Base-by-base conservation (phyloP, 2,888 invertebrate genomes). In the Thumatha senex region DNA sequence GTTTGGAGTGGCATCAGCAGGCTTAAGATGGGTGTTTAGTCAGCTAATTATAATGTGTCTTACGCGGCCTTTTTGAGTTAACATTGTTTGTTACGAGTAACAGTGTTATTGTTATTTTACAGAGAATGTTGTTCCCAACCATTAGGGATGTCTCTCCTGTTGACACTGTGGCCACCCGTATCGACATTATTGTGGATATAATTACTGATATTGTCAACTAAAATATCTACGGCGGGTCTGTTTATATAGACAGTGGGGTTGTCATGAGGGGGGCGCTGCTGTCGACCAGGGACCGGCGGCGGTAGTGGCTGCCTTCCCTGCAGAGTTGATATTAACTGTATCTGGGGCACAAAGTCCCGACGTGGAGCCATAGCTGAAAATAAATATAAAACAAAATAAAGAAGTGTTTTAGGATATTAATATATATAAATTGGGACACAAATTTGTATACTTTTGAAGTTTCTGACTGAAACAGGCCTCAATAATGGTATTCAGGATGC, bases 251-350 rank as follows among this genome's bases (percentile, higher is more conserved):
- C 74, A 1, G 80, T 67, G 5, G 90, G 90, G 72, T 89, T 74
- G 67, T 90, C 90, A 60, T 89, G 89, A 1, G 89, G 89, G 43
- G 90, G 89, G 9, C 89, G 76, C 74, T 90, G 90, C 45, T 83
- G 67, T 57, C 90, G 82, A 3, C 90, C 89, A 0, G 87, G 89
- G 1, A 80, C 66, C 0, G 89, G 89, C 0, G 89, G 86, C 0
- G 88, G 86, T 12, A 84, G 85, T 24, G 86, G 80, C 5, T 78
- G 73, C 54, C 80, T 68, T 42, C 63, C 67, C 38, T 74, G 75
- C 51, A 78, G 82, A 47, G 77, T 71, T 46, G 73, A 78, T 56
- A 81, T 70, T 44, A 76, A 71, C 56, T 79, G 81, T 34, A 84
- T 80, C 60, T 77, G 82, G 40, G 78, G 62, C 49, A 83, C 77